These are phyloP conservation scores for Phaethon lepturus DNA, from an alignment of 2,113 vertebrate genomes.

Conservation along the genomic window DNA sequence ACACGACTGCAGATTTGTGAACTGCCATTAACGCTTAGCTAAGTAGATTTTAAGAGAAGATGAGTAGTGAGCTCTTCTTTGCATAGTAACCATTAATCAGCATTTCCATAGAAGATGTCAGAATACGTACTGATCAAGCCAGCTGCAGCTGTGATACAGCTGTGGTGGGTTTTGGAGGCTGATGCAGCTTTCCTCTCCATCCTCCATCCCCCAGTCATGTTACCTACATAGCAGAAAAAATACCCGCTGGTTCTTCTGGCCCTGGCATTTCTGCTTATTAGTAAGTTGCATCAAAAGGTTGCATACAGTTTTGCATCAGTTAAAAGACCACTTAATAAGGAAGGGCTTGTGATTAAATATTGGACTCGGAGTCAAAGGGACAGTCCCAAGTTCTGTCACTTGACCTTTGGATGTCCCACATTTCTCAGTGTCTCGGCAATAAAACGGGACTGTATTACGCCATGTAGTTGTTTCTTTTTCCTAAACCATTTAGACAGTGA, in stretches of 20 bases:
- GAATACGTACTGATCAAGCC: conserved; percentile 37
- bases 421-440: neutral
- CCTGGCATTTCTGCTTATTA: neutral
- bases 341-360: neutral
- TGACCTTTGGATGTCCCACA: neutral
- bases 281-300: neutral
- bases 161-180: neutral
- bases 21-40: neutral
- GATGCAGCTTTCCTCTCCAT: neutral
- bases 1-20: neutral
- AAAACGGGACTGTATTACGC: neutral
- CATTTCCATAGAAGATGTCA: neutral
- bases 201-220: neutral
- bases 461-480: neutral
- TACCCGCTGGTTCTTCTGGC: neutral
- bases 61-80: neutral
- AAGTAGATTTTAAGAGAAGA: neutral
- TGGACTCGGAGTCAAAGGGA: neutral
- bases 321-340: neutral
- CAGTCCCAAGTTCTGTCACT: neutral
- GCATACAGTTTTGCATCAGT: neutral
- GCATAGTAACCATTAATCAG: neutral
- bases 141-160: conserved; percentile 28
- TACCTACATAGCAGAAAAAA: neutral
- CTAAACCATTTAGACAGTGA: neutral